These are phyloP conservation scores for Amphiprion clarkii DNA, from an alignment of 2,797 vertebrate genomes.

Conservation along the genomic window DNA sequence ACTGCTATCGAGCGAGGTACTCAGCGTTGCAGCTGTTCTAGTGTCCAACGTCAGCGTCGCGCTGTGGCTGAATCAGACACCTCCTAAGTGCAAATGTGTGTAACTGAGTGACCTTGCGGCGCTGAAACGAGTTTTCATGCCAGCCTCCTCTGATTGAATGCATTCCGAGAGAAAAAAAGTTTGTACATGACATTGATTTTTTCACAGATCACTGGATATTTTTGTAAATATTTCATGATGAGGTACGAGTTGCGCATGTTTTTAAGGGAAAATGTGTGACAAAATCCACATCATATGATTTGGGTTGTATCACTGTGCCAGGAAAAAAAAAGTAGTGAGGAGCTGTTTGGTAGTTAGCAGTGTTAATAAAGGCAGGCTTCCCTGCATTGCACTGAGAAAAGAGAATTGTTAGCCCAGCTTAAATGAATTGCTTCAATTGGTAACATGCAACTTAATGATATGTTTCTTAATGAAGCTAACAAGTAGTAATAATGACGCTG, in stretches of 20 bases:
- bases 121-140: conserved; percentile 34
- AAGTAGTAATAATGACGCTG: too few relatives aligned
- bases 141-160: conserved; percentile 40
- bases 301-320: too few relatives aligned
- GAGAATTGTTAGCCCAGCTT: too few relatives aligned
- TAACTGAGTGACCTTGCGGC: conserved; percentile 51
- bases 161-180: conserved; percentile 1
- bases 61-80: conserved; percentile 39
- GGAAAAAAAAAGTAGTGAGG: too few relatives aligned
- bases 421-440: too few relatives aligned
- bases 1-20: conserved; percentile 15
- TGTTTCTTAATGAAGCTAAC: too few relatives aligned
- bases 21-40: conserved; percentile 3
- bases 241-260: not conserved
- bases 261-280: not conserved
- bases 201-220: conserved; percentile 13
- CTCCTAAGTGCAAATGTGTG: conserved; percentile 65
- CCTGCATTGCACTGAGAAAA: too few relatives aligned
- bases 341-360: too few relatives aligned
- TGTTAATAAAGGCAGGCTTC: too few relatives aligned
- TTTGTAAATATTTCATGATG: conserved; percentile 16
- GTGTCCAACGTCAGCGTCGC: conserved; percentile 24
- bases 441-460: too few relatives aligned
- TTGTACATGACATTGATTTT: conserved; percentile 31
- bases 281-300: not conserved